A percentile compares a stretch with the other conserved stretches of the same genome.
These are phyloP conservation scores for Steinernema feltiae DNA, from an alignment of 1,140 invertebrate species.

Conservation along the genomic window DNA sequence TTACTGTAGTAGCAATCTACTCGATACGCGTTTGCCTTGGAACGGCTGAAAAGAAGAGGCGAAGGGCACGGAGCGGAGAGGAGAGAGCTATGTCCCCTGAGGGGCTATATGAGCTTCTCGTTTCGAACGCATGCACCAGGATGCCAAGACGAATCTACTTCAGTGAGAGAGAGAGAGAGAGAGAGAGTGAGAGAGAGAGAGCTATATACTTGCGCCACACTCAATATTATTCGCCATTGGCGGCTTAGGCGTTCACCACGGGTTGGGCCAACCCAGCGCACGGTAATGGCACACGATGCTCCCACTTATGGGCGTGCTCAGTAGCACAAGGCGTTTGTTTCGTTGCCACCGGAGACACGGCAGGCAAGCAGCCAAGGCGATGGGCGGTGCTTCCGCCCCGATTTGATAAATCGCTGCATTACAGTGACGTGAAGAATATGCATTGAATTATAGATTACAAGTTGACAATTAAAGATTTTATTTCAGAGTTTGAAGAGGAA, in stretches of 20 bases:
- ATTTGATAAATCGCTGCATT: conserved; percentile 2
- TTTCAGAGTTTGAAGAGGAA: neutral
- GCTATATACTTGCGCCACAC: conserved; percentile 11
- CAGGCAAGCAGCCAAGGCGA: conserved; percentile 14
- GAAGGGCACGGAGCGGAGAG: neutral
- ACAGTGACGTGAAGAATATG: neutral
- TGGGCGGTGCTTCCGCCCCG: conserved; percentile 8
- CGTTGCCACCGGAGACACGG: conserved; percentile 11
- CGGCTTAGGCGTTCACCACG: neutral
- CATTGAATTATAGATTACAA: neutral
- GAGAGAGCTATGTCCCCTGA: neutral
- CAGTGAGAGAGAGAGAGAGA: neutral
- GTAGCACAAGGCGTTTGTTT: neutral
- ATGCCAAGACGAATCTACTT: neutral
- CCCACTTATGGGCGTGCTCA: conserved; percentile 13
- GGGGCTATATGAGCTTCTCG: neutral
- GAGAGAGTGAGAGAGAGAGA: neutral
- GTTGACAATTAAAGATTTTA: neutral
- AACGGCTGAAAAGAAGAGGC: neutral
- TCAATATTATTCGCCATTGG: conserved; percentile 10
- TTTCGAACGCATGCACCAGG: neutral
- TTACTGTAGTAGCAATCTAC: conserved; percentile 14
- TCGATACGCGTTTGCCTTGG: neutral
- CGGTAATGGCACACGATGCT: conserved; percentile 6
- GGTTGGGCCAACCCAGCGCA: neutral